Percentiles rank a stretch among this genome's conserved stretches.
phyloP scores from a whole-genome alignment of 2,888 invertebrate species.

The Trichopria drosophilae region DNA sequence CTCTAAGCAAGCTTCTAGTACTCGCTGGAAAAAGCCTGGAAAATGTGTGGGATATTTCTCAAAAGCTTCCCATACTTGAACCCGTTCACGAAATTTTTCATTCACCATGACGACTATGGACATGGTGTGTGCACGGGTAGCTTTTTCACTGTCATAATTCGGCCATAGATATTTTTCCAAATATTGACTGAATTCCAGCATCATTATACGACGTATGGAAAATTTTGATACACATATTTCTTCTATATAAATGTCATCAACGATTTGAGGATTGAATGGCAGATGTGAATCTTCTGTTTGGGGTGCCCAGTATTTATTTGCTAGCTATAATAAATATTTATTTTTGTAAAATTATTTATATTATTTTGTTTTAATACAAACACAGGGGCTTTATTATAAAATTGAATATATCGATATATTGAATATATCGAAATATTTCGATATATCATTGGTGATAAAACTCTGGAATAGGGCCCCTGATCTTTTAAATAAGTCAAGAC shows the following conservation, averaged over 20 bases:
- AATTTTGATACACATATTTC: slow-evolving; percentile 86
- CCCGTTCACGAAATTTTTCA: slow-evolving; percentile 96
- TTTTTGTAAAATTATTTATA: not conserved
- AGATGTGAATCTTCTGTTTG: slow-evolving; percentile 74
- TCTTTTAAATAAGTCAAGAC: too few relatives aligned
- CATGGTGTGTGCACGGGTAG: slow-evolving; percentile 87
- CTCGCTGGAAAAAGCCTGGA: slow-evolving; percentile 79
- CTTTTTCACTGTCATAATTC: slow-evolving; percentile 76
- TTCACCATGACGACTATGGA: slow-evolving; percentile 98
- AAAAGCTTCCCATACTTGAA: slow-evolving; percentile 94
- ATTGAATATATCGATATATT: too few relatives aligned
- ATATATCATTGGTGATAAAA: too few relatives aligned
- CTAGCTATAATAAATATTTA: slow-evolving; percentile 67
- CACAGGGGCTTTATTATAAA: not conserved
- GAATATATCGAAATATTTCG: too few relatives aligned
- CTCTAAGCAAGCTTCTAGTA: slow-evolving; percentile 73
- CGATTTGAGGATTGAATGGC: slow-evolving; percentile 75
- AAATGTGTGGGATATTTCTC: slow-evolving; percentile 77
- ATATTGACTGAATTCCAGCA: slow-evolving; percentile 96
- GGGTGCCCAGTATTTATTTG: slow-evolving; percentile 91
- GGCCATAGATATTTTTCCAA: slow-evolving; percentile 97
- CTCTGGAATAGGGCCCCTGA: too few relatives aligned
- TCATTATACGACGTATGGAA: slow-evolving; percentile 87
- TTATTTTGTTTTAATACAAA: not conserved
- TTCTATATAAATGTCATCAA: slow-evolving; percentile 85